These are phyloP conservation scores for Mesodorylaimus sp. DNA, from an alignment of 2,888 invertebrate species.

Conservation along the genomic window DNA sequence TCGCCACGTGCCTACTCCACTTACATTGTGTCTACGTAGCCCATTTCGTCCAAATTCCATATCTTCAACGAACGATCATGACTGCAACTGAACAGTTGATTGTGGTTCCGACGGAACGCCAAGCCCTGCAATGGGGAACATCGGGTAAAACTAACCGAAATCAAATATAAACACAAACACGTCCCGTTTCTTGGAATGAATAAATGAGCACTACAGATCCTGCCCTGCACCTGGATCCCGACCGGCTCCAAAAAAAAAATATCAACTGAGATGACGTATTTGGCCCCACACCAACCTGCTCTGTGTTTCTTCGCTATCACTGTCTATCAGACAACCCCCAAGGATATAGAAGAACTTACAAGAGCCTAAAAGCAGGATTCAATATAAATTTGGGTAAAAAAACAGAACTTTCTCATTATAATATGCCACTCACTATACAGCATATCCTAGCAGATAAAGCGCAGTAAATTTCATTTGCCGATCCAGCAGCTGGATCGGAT, in stretches of 20 bases:
- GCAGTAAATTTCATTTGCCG: too few species aligned
- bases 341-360: too few species aligned
- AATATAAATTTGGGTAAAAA: too few species aligned
- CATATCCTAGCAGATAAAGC: too few species aligned
- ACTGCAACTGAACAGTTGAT: conserved; percentile 50
- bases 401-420: too few species aligned
- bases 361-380: too few species aligned
- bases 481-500: too few species aligned
- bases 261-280: conserved; percentile 2
- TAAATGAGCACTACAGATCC: neutral
- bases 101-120: conserved; percentile 62
- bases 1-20: conserved; percentile 15
- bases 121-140: conserved; percentile 39
- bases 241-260: conserved; percentile 17
- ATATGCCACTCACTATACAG: too few species aligned
- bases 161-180: neutral
- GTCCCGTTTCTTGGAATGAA: too few species aligned
- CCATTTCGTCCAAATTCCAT: conserved; percentile 89
- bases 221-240: conserved; percentile 56
- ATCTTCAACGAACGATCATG: conserved; percentile 52
- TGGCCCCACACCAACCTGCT: neutral
- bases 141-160: conserved; percentile 6
- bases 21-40: conserved; percentile 75
- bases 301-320: too few species aligned
- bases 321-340: too few species aligned